These are phyloP conservation scores for Carposina sasakii DNA, from an alignment of 1,140 invertebrate species.

Conservation along the genomic window DNA sequence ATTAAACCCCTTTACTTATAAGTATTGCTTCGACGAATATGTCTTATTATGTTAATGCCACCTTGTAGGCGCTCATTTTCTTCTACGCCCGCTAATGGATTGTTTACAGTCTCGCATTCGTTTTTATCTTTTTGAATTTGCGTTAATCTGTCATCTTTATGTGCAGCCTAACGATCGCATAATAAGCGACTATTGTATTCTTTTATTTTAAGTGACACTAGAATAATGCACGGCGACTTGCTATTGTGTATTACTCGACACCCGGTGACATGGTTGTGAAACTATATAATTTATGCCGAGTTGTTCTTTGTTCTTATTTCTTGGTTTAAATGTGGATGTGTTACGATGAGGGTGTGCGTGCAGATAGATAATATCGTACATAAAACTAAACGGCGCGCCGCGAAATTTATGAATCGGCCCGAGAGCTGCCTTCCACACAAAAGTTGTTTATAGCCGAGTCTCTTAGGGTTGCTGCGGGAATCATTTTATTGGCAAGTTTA, in stretches of 20 bases:
- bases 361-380: constrained; percentile 56
- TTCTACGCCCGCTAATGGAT: constrained; percentile 55
- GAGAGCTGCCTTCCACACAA: constrained; percentile 62
- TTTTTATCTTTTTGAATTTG: constrained; percentile 15
- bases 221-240: not conserved
- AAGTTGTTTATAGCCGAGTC: constrained; percentile 56
- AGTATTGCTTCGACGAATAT: constrained; percentile 65
- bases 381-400: constrained; percentile 60
- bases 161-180: constrained; percentile 24
- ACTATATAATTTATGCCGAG: constrained; percentile 4
- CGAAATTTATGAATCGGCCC: constrained; percentile 61
- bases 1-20: constrained; percentile 68
- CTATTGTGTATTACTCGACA: constrained; percentile 17
- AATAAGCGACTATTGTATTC: constrained; percentile 25
- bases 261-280: constrained; percentile 22
- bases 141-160: constrained; percentile 36
- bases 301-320: constrained; percentile 12
- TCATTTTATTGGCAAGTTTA: constrained; percentile 51
- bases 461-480: constrained; percentile 58
- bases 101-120: constrained; percentile 41
- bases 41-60: constrained; percentile 64
- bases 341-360: constrained; percentile 28
- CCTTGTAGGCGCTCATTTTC: constrained; percentile 43
- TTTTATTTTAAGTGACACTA: constrained; percentile 8
- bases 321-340: constrained; percentile 10